Base-by-base conservation (phyloP, 2,888 invertebrate genomes). In the Hymenopus coronatus region DNA sequence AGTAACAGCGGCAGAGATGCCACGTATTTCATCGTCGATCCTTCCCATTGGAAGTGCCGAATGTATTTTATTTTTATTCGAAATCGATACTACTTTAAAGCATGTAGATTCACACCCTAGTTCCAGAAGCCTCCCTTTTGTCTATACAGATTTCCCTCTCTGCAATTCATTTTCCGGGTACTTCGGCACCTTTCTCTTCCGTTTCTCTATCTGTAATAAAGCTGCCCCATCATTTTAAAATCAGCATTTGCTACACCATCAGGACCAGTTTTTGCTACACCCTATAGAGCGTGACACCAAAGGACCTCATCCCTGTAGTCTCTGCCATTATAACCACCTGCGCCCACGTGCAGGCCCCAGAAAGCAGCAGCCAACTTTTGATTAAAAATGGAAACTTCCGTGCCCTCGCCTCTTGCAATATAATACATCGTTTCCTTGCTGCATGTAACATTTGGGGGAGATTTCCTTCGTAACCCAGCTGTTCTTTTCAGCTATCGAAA, bases 321-420 rank as follows among this genome's bases (percentile, higher is more conserved):
- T 87, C 82, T 27, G n/a, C 87, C 87, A 87, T 87, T 87, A 87
- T 81, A 30, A 81, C 82, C 87, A 87, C 82, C 87, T 87, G 87
- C 82, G n/a, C 82, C 46, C 86, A 81, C 86, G 81, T 30, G 81
- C 81, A 87, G 33, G 86, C 87, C 28, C 25, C 81, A 82, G 54
- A 70, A 70, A 70, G 54, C 54, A 70, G 54, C 54, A n/a, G 33
- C 88, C 88, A 88, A 89, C 85, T 89, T 89, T 89, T 88, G 89
- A 89, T 89, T 89, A 88, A 89, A 89, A 88, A 83, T 88, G 89
- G 82, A 87, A 89, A 89, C 89, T 88, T 88, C 85, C 54, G 70
- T 83, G 27, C 84, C 84, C 54, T 27, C 46, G 40, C 89, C 70
- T 33, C 86, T 89, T 84, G 81, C 89, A 88, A 84, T 88, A 86